A percentile compares a stretch with the other conserved stretches of the same genome.
phyloP scores from a whole-genome alignment of 2,888 invertebrate species.

The Alentia gelatinosa region DNA sequence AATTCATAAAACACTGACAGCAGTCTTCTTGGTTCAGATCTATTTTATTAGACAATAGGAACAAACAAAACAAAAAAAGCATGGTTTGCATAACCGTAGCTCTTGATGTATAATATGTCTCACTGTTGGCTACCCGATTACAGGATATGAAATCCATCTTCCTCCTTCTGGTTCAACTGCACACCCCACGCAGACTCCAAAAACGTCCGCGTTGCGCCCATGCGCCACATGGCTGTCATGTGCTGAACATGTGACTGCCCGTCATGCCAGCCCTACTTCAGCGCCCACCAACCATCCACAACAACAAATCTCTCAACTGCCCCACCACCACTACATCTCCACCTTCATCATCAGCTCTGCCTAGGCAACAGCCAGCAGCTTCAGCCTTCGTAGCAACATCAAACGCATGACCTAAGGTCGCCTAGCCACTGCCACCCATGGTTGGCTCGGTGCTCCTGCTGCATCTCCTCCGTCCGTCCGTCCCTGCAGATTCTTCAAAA shows the following conservation, averaged over 20 bases:
- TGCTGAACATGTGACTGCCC: conserved; percentile 49
- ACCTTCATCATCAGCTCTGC: conserved; percentile 50
- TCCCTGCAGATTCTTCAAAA: conserved; percentile 46
- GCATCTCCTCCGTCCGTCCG: conserved; percentile 1
- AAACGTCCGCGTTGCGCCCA: background rate
- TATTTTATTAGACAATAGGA: too few species aligned
- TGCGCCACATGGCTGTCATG: conserved; percentile 46
- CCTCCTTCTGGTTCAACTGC: conserved; percentile 51
- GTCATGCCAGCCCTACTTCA: conserved; percentile 52
- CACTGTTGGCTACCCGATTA: conserved; percentile 53
- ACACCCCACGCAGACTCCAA: conserved; percentile 53
- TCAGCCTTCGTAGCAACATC: conserved; percentile 48
- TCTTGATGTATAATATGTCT: conserved; percentile 41
- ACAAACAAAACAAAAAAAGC: background rate
- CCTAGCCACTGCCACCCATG: conserved; percentile 12
- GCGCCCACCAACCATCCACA: conserved; percentile 53
- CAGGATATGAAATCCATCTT: conserved; percentile 52
- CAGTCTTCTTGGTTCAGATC: too few species aligned
- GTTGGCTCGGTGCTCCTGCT: conserved; percentile 25
- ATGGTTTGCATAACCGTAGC: background rate
- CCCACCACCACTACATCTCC: conserved; percentile 51
- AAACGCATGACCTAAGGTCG: conserved; percentile 47
- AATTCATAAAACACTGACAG: too few species aligned
- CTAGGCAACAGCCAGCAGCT: conserved; percentile 52
- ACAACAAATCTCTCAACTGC: conserved; percentile 51